Base-by-base conservation (phyloP, 2,797 vertebrate species). In the Numenius phaeopus region DNA sequence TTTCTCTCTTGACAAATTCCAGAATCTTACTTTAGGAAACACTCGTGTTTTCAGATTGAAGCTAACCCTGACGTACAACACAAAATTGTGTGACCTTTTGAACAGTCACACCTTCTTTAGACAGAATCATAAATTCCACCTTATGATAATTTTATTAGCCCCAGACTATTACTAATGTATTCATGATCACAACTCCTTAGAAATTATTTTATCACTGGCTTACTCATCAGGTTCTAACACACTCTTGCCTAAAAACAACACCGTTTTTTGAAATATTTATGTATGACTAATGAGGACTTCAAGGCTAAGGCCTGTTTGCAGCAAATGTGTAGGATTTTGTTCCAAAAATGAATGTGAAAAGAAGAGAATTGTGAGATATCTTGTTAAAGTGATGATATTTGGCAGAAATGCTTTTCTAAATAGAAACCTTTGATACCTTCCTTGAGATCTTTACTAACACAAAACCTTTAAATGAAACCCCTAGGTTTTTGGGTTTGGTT, bases 111-210 rank as follows among this genome's bases (percentile, higher is more conserved):
- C 7, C 21, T 64, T 79, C 75, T 73, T 80, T 85, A 83, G 83
- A 90, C 91, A 15, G 40, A 95, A 49, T 34, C 1, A 75, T 86
- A 78, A 96, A 93, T 88, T 78, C 65, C 11, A 65, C 7, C 6
- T 86, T 86, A 81, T 58, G 61, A 83, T 91, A 91, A 93, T 95
- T 91, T 88, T 94, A 75, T 88, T 95, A 86, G 91, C 65, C 34
- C 21, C 44, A 88, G 19, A 14, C 52, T 91, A 64, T 91, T 78
- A 78, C 22, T 95, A 91, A 95, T 78, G 8, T 81, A 90, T 96
- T 87, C 52, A 83, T 86, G 88, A 94, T 78, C 80, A 88, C 65
- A 90, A 8, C 26, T 88, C 61, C 88, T 90, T 73, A 96, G 87
- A 94, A 88, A 83, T 83, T 0, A 83, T 89, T 91, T 94, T 80